Evolutionary conservation across 2,113 vertebrate species (phyloP).

Genomic region (Ciconia maguari): DNA sequence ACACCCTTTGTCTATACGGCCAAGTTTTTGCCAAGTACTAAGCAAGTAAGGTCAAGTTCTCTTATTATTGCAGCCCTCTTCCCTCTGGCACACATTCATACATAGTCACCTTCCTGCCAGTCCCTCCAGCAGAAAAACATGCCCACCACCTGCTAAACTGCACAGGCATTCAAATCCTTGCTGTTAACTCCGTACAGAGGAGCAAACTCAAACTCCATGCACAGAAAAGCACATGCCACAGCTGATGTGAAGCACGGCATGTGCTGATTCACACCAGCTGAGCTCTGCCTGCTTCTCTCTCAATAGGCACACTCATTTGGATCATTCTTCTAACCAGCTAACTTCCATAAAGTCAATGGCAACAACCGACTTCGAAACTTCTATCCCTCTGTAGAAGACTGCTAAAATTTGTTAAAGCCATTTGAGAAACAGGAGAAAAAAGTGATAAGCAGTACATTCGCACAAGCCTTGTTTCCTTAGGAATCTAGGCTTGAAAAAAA

Average conservation of each 20-base stretch:
- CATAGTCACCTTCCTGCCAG: neutral
- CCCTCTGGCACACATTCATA: neutral
- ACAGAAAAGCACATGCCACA: neutral
- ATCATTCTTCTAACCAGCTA: neutral
- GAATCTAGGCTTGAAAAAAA: neutral
- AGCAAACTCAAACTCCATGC: neutral
- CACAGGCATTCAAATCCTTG: neutral
- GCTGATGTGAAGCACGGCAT: neutral
- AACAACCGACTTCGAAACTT: neutral
- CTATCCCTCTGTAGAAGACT: neutral
- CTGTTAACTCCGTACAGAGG: rapidly evolving
- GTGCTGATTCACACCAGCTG: neutral
- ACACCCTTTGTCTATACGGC: neutral
- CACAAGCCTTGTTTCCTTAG: neutral
- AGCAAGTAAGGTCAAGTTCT: neutral
- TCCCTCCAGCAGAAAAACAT: neutral
- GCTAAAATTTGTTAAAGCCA: neutral
- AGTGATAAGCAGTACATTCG: neutral
- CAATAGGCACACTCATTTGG: neutral
- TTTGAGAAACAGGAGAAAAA: neutral
- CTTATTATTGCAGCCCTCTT: neutral
- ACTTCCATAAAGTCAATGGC: neutral
- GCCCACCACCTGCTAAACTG: neutral
- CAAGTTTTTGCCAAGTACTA: neutral
- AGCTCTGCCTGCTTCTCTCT: neutral